Evolutionary conservation across 2,888 invertebrate species (phyloP), one percentile per base, ranked within the genome.

Genomic region (Erebia epiphron): DNA sequence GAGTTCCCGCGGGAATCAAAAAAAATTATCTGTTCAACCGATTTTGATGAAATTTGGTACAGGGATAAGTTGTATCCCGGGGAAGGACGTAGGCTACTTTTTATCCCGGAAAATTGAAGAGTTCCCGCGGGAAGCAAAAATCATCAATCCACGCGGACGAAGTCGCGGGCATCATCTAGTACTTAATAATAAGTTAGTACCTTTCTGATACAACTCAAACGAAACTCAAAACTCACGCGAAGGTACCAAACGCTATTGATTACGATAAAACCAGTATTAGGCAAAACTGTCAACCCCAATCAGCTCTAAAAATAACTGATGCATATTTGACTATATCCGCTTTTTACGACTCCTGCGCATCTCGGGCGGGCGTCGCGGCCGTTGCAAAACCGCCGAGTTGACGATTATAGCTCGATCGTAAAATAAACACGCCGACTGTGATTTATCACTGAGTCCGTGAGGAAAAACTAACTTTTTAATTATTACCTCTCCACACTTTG

Each of bases 361-460:
- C 76, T 64, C 65, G 79, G 78, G 79, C 79, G 78, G 78, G 79
- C 79, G 81, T 80, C 75, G 81, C 85, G 83, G 79, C 82, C 82
- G 83, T 90, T 91, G 91, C 91, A 89, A 92, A 91, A 91, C 91
- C 88, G 79, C 86, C 82, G 82, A 84, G 85, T 86, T 88, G 87
- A 89, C 90, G 89, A 89, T 92, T 89, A 90, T 90, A 91, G 89
- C 89, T 82, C 79, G 86, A 88, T 89, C 88, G 88, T 91, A 90
- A 91, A 91, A 89, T 88, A 91, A 91, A 90, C 89, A 88, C 88
- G 79, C 84, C 80, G 80, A 83, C 85, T 77, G 83, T 90, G 90
- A 90, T 91, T 91, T 90, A 91, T 85, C 86, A 81, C 86, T 80
- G 83, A 88, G 89, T 90, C 91, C 88, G 87, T 87, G 84, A 86